phyloP scores from a whole-genome alignment of 2,797 vertebrate genomes.

The Trachurus trachurus region DNA sequence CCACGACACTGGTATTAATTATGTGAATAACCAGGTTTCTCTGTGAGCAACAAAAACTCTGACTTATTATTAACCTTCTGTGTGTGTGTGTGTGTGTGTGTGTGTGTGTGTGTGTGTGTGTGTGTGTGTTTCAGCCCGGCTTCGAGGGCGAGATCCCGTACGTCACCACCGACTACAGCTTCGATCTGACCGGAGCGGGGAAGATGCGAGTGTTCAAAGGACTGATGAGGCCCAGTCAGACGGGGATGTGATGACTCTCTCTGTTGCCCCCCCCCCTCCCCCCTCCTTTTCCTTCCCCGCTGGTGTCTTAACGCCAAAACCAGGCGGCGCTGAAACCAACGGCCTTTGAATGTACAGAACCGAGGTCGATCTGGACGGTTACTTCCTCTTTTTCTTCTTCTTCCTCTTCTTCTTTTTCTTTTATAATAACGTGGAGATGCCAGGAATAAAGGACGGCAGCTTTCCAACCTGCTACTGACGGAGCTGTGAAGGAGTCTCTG shows the following conservation, averaged over 20 bases:
- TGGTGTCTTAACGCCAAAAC: constrained; percentile 25
- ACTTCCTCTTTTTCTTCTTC: background rate
- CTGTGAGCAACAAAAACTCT: too few species aligned
- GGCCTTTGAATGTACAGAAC: constrained; percentile 71
- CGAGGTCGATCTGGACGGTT: constrained; percentile 18
- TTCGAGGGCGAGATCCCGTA: constrained; percentile 90
- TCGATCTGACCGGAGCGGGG: constrained; percentile 89
- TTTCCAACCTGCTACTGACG: constrained; percentile 17
- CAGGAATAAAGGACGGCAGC: constrained; percentile 7
- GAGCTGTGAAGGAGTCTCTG: constrained; percentile 23
- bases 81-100: too few species aligned
- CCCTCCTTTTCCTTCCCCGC: constrained; percentile 25
- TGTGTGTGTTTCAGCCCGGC: constrained; percentile 83
- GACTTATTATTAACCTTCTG: too few species aligned
- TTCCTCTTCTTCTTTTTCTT: background rate
- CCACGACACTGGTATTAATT: too few species aligned
- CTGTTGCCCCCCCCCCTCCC: too few species aligned
- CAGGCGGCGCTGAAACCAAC: constrained; percentile 17
- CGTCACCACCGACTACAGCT: constrained; percentile 92
- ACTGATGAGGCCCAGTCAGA: constrained; percentile 76
- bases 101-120: too few species aligned
- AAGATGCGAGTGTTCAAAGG: constrained; percentile 89
- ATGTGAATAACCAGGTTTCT: too few species aligned
- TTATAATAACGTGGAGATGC: constrained; percentile 4
- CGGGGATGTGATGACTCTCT: constrained; percentile 48